Evolutionary conservation across 1,140 invertebrate genomes (phyloP).

Genomic region (Hycleus phaleratus): DNA sequence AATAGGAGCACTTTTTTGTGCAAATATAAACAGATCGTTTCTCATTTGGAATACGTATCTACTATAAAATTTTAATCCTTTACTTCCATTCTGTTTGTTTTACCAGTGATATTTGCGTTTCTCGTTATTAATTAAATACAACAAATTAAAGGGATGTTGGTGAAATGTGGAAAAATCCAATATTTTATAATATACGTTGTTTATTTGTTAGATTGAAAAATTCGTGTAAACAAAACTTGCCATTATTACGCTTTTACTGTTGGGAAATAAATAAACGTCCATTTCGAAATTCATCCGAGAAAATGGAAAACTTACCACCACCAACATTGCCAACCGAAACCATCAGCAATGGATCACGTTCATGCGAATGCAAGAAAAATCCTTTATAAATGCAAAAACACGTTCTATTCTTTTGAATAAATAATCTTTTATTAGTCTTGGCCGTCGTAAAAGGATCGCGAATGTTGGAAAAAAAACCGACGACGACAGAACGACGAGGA

Average conservation of each 20-base stretch:
- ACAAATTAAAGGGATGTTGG: too few relatives aligned
- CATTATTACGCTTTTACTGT: not conserved
- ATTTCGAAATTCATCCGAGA: not conserved
- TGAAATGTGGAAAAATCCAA: too few relatives aligned
- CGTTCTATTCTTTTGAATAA: slow-evolving; percentile 6
- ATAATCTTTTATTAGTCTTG: slow-evolving; percentile 5
- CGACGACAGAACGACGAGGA: not conserved
- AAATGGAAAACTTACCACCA: not conserved
- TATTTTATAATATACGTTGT: not conserved
- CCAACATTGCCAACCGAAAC: too few relatives aligned
- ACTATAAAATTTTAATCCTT: too few relatives aligned
- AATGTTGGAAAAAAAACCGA: not conserved
- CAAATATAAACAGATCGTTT: too few relatives aligned
- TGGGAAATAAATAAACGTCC: too few relatives aligned
- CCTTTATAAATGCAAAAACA: slow-evolving; percentile 15
- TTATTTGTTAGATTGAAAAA: not conserved
- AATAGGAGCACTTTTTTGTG: too few relatives aligned
- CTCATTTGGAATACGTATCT: too few relatives aligned
- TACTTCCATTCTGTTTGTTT: too few relatives aligned
- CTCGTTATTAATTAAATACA: too few relatives aligned
- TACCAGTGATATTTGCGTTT: too few relatives aligned
- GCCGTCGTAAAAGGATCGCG: slow-evolving; percentile 2
- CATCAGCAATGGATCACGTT: slow-evolving; percentile 1
- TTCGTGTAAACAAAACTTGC: not conserved
- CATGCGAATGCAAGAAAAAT: slow-evolving; percentile 2